Base-by-base conservation (phyloP, 1,140 invertebrate genomes). In the Tetramorium alpestre region DNA sequence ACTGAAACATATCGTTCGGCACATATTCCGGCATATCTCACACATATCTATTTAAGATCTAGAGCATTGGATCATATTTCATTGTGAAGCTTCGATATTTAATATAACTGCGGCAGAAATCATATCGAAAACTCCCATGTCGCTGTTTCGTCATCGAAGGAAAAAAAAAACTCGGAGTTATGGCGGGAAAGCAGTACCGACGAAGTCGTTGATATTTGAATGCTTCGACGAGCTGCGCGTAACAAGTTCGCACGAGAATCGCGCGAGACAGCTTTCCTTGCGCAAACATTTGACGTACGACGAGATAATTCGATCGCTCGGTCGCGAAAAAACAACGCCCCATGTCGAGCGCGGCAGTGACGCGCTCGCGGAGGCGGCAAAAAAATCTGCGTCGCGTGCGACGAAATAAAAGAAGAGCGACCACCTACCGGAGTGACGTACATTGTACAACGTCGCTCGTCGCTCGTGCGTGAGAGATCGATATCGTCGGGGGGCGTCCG, bases 131-230 rank as follows among this genome's bases (percentile, higher is more conserved):
- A 7, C 18, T 11, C n/a, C 22, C 18, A 16, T 3, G 0, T 67
- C 38, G 51, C 22, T 54, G 10, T 11, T 3, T 41, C 7, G 13
- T 51, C 44, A 16, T 25, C 54, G 47, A 5, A 25, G 0, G 10
- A 47, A 33, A 7, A 44, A 28, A 13, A 69, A 13, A 41, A 8
- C 33, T 4, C 33, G 10, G 7, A 69, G 16, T 54, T 38, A 10
- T 51, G 49, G 64, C 78, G 49, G 47, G 28, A 41, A 11, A 65
- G 44, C 7, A 58, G 25, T 49, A 80, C 16, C 28, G 60, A 64
- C 18, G 25, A 47, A 25, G n/a, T 28, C 65, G 78, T 82, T 58
- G 65, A 72, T 28, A 47, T 72, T 72, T 16, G 25, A 82, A 72
- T 11, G 38, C 10, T 70, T 25, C 47, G 11, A 28, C 16, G 38